phyloP scores from a whole-genome alignment of 2,113 vertebrate genomes.

The Cottus gobio region DNA sequence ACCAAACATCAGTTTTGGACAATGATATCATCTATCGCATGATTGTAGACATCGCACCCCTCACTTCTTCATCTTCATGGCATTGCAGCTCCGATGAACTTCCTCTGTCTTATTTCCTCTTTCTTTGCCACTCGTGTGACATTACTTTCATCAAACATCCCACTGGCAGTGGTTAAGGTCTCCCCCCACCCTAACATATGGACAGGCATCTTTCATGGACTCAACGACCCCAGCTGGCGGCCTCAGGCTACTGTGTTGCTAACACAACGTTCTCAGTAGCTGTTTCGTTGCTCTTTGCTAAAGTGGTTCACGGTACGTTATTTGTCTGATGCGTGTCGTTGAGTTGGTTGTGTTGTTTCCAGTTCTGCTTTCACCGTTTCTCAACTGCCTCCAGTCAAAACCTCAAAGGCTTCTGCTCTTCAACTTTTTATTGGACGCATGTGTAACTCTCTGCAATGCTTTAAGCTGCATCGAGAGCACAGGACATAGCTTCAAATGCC shows the following conservation, averaged over 20 bases:
- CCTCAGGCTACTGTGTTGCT: too few species aligned
- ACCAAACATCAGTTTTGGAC: conserved; percentile 11
- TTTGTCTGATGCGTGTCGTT: too few species aligned
- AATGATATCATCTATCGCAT: not conserved
- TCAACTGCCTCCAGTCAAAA: not conserved
- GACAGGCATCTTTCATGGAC: too few species aligned
- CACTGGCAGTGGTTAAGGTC: not conserved
- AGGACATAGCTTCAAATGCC: not conserved
- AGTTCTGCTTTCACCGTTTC: too few species aligned
- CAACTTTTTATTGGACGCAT: not conserved
- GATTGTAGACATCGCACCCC: not conserved
- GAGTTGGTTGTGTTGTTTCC: too few species aligned
- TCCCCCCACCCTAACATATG: not conserved
- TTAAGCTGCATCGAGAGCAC: too few species aligned
- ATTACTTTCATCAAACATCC: not conserved
- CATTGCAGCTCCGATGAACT: not conserved
- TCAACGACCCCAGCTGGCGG: too few species aligned
- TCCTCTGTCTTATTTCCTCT: not conserved
- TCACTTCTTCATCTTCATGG: not conserved
- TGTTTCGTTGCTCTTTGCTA: too few species aligned
- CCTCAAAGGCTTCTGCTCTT: not conserved
- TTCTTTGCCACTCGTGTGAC: not conserved
- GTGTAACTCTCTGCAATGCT: not conserved
- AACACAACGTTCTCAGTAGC: too few species aligned
- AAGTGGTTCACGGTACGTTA: too few species aligned